A percentile compares a stretch with the other conserved stretches of the same genome.
These are phyloP conservation scores for Anoplius nigerrimus DNA, from an alignment of 2,888 invertebrate genomes.

Conservation along the genomic window DNA sequence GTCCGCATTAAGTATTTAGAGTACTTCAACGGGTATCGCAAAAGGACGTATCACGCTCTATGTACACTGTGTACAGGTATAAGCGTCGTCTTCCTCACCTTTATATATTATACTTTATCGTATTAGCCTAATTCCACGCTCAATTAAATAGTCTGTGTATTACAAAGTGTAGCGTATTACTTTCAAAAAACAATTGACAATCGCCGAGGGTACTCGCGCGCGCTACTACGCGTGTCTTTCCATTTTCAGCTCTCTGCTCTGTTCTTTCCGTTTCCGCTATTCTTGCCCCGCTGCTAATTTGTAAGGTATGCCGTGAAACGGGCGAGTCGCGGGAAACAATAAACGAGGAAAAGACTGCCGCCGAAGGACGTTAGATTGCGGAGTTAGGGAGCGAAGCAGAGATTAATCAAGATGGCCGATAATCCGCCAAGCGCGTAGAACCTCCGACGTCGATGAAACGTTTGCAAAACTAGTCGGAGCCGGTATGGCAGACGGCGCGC, in stretches of 20 bases:
- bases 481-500: too few species aligned
- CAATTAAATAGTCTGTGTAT: conserved; percentile 50
- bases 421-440: too few species aligned
- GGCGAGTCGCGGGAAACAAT: background rate
- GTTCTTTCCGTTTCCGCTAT: conserved; percentile 10
- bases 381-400: too few species aligned
- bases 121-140: conserved; percentile 57
- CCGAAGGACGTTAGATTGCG: background rate
- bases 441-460: too few species aligned
- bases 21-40: conserved; percentile 52
- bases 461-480: too few species aligned
- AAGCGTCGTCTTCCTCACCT: conserved; percentile 50
- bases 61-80: conserved; percentile 60
- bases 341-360: conserved; percentile 1
- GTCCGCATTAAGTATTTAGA: too few species aligned
- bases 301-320: background rate
- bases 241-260: conserved; percentile 1
- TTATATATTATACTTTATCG: conserved; percentile 51
- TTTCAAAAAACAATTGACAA: conserved; percentile 75
- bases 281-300: conserved; percentile 8
- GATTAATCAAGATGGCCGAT: background rate
- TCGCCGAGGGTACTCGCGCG: conserved; percentile 53
- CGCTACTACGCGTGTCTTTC: conserved; percentile 8
- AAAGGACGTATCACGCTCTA: conserved; percentile 55
- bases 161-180: conserved; percentile 70